Conservation (phyloP, 2,113 vertebrate species). For the Protobothrops mucrosquamatus region DNA sequence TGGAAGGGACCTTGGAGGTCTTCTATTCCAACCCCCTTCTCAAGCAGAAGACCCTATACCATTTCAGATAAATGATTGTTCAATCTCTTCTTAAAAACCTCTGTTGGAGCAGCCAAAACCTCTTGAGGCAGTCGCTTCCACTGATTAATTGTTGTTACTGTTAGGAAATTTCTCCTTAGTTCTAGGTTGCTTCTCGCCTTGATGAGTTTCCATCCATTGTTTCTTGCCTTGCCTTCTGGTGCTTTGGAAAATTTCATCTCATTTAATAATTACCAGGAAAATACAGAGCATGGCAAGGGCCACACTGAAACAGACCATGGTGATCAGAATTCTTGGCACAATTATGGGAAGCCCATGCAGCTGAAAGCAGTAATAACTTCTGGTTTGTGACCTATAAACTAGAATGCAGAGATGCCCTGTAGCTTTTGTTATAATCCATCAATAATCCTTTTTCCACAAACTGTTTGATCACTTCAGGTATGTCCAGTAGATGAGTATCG, state of each 20-base stretch:
- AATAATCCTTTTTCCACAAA: neutral
- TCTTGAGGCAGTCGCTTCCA: neutral
- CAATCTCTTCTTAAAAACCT: neutral
- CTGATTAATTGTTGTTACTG: neutral
- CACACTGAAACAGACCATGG: neutral
- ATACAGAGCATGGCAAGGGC: neutral
- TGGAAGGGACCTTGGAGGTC: neutral
- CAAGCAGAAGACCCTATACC: neutral
- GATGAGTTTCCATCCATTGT: neutral
- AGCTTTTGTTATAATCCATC: neutral
- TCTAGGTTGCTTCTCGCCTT: neutral
- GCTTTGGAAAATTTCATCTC: neutral
- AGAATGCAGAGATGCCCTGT: neutral
- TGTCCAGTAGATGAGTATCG: neutral
- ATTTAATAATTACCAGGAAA: neutral
- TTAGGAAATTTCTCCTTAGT: neutral
- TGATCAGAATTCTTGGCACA: neutral
- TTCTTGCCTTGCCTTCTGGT: neutral
- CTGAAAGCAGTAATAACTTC: neutral
- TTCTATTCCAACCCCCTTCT: neutral
- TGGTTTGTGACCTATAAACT: neutral
- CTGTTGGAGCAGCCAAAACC: neutral
- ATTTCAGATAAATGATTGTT: neutral
- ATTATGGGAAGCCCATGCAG: neutral
- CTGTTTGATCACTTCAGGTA: neutral